Evolutionary conservation across 1,140 invertebrate genomes (phyloP), one percentile per base, ranked within the genome.

Genomic region (Subanguina moxae): DNA sequence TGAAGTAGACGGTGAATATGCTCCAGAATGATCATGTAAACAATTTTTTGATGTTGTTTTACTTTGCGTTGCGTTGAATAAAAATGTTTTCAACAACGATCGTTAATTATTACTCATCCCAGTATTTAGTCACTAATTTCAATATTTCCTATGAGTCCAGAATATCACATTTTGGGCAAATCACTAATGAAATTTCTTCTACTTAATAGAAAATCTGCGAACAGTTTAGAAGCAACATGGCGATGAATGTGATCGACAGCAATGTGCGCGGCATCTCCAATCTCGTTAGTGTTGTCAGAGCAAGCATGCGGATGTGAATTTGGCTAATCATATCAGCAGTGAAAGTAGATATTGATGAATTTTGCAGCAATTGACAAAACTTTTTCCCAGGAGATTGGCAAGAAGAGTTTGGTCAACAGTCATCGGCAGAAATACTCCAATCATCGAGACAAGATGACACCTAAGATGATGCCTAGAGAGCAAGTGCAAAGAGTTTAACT

Each of bases 291-390:
- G 78, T 76, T 32, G 72, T 27, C 79, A 81, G 57, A 76, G 72
- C 32, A 81, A 82, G 1, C 82, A 83, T 42, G 77, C 71, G 23
- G 76, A 82, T 62, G 71, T 81, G 13, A 81, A 81, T 66, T 64
- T 81, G 30, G 79, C 79, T 15, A 83, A 83, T 67, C 79, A 81
- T 52, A 81, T 81, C 43, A 77, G 72, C 56, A 76, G 72, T 56
- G 78, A 80, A 76, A 66, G 77, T 78, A 52, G 27, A 69, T 38
- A 3, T 38, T 38, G 32, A 38, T 11, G 3, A 3, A 38, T 38
- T 38, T 38, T 38, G 3, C 32, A n/a, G n/a, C n/a, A n/a, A n/a
- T 21, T 52, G 3, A 52, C n/a, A n/a, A n/a, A n/a, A n/a, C n/a
- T n/a, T 52, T 52, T 52, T 52, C n/a, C n/a, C n/a, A 82, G 64